Evolutionary conservation across 2,888 invertebrate genomes (phyloP), one percentile per base, ranked within the genome.

Genomic region (Sinohyriopsis cumingii): DNA sequence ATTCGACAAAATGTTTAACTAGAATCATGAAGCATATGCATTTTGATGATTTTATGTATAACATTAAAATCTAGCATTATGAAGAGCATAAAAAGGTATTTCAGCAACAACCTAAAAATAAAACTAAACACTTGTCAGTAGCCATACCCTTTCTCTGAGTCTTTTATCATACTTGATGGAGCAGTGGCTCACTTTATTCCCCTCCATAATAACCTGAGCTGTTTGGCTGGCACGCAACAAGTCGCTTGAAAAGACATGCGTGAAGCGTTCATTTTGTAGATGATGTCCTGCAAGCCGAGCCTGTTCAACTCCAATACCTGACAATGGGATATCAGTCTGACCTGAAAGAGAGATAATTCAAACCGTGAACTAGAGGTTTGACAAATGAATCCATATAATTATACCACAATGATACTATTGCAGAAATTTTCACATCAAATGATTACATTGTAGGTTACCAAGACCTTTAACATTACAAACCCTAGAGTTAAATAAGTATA

Each of bases 231-330:
- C 88, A 20, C 88, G 72, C 6, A 73, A 74, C 45, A 88, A 76
- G 76, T 88, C 87, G 74, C 88, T 88, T 55, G 84, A 74, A 69
- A 84, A 87, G 54, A 86, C 79, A 69, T 88, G 87, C 24, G 87
- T 85, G 72, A 86, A 88, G 24, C 71, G 65, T 45, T 87, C 86
- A 76, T 84, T 75, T 69, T 85, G 78, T 18, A 88, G 78, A 25
- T 87, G 69, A 9, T 67, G 60, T n/a, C 81, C 87, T 19, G 81
- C 82, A 57, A 87, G 79, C 60, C 77, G 67, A 0, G 87, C 87
- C 69, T 88, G 88, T 59, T 76, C 70, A 20, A 78, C 69, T 24
- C 88, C 88, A n/a, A 78, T 75, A 20, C 77, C 75, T 45, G 88
- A 87, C 65, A 88, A 71, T 1, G 83, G 81, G 54, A 84, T 80